phyloP scores from a whole-genome alignment of 2,113 vertebrate genomes.

The Alectura lathami region DNA sequence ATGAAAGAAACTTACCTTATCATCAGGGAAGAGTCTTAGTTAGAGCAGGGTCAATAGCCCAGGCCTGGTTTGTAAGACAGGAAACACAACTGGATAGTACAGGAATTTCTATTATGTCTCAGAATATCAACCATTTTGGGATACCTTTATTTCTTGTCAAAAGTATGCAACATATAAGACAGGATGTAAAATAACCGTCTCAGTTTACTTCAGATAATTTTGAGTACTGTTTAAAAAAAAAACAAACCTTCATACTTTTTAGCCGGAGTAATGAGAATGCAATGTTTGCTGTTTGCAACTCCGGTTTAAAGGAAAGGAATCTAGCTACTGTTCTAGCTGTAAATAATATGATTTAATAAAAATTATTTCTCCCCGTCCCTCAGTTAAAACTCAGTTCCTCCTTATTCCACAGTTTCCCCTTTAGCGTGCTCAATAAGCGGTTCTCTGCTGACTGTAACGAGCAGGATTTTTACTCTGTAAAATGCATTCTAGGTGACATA shows the following conservation, averaged over 20 bases:
- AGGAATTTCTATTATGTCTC: constrained; percentile 52
- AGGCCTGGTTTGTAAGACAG: constrained; percentile 16
- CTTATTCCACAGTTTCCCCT: neutral
- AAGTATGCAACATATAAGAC: neutral
- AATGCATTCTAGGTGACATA: neutral
- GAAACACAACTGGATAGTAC: constrained; percentile 36
- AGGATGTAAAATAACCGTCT: neutral
- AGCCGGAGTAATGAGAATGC: neutral
- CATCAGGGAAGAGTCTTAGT: constrained; percentile 59
- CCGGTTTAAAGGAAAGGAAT: neutral
- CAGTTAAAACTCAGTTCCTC: neutral
- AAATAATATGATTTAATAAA: neutral
- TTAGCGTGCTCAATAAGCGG: neutral
- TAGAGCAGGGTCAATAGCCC: constrained; percentile 45
- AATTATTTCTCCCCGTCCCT: neutral
- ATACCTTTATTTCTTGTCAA: neutral
- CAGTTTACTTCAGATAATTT: neutral
- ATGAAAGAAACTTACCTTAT: constrained; percentile 73
- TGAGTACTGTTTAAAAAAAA: neutral
- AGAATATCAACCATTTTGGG: constrained; percentile 35
- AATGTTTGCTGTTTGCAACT: neutral
- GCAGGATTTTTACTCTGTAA: neutral
- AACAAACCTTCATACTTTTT: neutral
- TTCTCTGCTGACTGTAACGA: neutral
- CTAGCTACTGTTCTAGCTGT: neutral